Percentiles rank a stretch among this genome's conserved stretches.
phyloP scores from a whole-genome alignment of 2,797 vertebrate genomes.

The Coccyzus lansbergi region DNA sequence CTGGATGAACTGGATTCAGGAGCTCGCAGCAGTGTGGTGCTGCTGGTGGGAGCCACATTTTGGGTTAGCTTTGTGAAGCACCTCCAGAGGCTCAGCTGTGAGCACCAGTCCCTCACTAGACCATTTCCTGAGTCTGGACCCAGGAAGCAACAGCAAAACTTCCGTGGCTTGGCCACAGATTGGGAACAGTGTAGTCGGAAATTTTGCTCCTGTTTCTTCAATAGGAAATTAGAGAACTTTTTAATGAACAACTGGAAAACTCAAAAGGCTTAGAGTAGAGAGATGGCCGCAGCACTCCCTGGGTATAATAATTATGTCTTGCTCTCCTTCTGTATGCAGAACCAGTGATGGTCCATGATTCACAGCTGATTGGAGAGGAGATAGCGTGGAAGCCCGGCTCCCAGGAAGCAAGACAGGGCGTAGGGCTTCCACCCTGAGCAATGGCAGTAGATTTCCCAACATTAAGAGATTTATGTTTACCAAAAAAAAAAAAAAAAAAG shows the following conservation, averaged over 20 bases:
- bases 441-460: not conserved
- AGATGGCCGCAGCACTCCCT: not conserved
- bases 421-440: not conserved
- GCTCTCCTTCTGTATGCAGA: not conserved
- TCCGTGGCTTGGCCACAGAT: not conserved
- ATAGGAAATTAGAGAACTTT: not conserved
- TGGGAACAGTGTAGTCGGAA: not conserved
- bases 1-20: not conserved
- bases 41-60: not conserved
- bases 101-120: not conserved
- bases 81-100: not conserved
- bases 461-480: not conserved
- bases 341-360: not conserved
- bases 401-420: fast-evolving
- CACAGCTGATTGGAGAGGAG: constrained; percentile 10
- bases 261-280: not conserved
- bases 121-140: not conserved
- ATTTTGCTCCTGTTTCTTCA: not conserved
- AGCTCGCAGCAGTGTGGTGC: not conserved
- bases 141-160: not conserved
- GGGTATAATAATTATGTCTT: not conserved
- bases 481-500: not conserved
- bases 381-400: not conserved
- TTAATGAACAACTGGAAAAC: not conserved
- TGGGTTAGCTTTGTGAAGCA: not conserved